Conservation (phyloP, 2,888 invertebrate genomes). For the Conchocele bisecta region DNA sequence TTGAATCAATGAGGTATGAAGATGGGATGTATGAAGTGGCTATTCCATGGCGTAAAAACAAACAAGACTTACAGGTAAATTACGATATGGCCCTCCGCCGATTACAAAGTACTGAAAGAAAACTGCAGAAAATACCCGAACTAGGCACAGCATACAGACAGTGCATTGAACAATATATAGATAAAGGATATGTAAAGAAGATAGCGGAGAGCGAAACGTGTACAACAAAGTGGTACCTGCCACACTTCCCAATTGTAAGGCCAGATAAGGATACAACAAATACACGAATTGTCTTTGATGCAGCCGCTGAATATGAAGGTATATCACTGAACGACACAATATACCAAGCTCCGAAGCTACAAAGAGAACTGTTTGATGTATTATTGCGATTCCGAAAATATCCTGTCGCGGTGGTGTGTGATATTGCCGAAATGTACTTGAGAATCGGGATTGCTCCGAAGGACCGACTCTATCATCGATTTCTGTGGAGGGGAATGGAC, state of each 20-base stretch:
- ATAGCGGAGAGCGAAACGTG: not conserved
- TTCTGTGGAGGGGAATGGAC: slow-evolving; percentile 20
- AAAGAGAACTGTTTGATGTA: slow-evolving; percentile 45
- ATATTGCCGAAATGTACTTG: slow-evolving; percentile 41
- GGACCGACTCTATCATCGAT: slow-evolving; percentile 15
- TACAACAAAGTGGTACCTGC: slow-evolving; percentile 13
- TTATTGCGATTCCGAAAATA: slow-evolving; percentile 38
- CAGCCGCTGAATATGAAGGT: slow-evolving; percentile 28
- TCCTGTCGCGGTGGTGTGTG: slow-evolving; percentile 35
- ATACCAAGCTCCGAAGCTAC: slow-evolving; percentile 49
- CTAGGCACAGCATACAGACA: not conserved
- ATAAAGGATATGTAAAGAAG: slow-evolving; percentile 15
- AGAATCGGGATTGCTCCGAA: not conserved
- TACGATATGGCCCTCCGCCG: not conserved
- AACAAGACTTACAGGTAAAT: not conserved
- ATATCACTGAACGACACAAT: slow-evolving; percentile 41
- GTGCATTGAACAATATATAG: not conserved
- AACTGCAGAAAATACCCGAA: not conserved
- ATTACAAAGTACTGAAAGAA: slow-evolving; percentile 1
- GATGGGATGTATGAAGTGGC: not conserved
- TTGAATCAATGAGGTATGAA: slow-evolving; percentile 6
- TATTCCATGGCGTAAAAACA: not conserved
- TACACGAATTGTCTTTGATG: slow-evolving; percentile 50
- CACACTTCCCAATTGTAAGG: slow-evolving; percentile 9
- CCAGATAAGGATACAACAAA: slow-evolving; percentile 28